These are phyloP conservation scores for Sabellastarte sp. DNA, from an alignment of 2,888 invertebrate genomes.

Conservation along the genomic window DNA sequence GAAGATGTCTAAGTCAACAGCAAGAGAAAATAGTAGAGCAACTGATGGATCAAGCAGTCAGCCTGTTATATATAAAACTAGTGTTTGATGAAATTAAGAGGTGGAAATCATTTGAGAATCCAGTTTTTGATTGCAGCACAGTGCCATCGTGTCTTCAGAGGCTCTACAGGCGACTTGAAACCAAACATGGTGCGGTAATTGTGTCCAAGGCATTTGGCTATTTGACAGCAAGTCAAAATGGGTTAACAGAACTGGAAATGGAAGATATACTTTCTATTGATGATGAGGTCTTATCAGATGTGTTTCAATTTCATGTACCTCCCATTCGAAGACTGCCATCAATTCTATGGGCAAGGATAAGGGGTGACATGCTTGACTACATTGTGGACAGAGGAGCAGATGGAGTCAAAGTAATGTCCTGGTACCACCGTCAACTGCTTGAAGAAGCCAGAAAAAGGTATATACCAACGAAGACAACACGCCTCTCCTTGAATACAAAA, in stretches of 20 bases:
- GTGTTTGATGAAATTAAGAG: conserved; percentile 37
- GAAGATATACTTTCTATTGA: conserved; percentile 47
- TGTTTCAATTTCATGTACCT: conserved; percentile 30
- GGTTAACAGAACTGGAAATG: conserved; percentile 44
- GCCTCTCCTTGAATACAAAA: background rate
- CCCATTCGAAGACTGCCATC: conserved; percentile 21
- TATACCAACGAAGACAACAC: background rate
- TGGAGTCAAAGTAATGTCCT: conserved; percentile 13
- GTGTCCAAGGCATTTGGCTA: conserved; percentile 41
- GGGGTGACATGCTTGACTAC: conserved; percentile 22
- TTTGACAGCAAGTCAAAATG: conserved; percentile 38
- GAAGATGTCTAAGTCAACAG: conserved; percentile 7
- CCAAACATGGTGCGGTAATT: conserved; percentile 35
- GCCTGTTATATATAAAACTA: conserved; percentile 41
- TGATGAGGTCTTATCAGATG: conserved; percentile 39
- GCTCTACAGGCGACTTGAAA: conserved; percentile 38
- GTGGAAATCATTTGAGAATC: conserved; percentile 39
- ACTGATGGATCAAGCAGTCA: conserved; percentile 32
- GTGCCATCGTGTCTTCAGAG: conserved; percentile 32
- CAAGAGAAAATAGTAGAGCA: conserved; percentile 39
- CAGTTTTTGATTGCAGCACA: conserved; percentile 26
- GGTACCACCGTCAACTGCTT: conserved; percentile 27
- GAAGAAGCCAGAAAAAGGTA: conserved; percentile 12
- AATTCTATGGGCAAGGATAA: conserved; percentile 19
- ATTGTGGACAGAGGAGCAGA: conserved; percentile 27